Evolutionary conservation across 2,888 invertebrate species (phyloP).

Genomic region (Limnephilus rhombicus): DNA sequence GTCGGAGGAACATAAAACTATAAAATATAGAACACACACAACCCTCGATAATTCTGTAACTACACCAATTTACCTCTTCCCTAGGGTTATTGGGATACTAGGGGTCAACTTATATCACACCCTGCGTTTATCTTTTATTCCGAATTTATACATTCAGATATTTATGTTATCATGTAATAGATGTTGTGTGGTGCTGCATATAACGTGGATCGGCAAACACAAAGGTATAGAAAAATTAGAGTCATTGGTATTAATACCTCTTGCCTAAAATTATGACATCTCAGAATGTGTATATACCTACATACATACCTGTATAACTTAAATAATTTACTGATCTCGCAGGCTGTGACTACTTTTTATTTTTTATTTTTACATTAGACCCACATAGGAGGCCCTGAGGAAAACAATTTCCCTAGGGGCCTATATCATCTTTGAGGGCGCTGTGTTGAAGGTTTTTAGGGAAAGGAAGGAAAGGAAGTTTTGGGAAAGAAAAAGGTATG

Average conservation of each 20-base stretch:
- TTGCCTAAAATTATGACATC: no score
- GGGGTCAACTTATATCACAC: background rate
- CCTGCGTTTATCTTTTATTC: background rate
- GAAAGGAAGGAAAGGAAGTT: no score
- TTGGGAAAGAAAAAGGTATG: no score
- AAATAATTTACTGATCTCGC: background rate
- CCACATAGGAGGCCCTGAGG: no score
- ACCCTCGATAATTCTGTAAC: constrained; percentile 37
- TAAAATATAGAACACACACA: constrained; percentile 12
- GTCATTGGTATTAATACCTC: background rate
- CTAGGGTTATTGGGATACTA: background rate
- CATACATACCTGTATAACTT: no score
- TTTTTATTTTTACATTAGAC: no score
- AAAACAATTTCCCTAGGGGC: no score
- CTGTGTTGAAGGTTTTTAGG: no score
- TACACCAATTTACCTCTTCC: background rate
- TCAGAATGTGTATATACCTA: no score
- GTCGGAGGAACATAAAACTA: constrained; percentile 31
- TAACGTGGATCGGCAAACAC: background rate
- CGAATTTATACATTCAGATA: background rate
- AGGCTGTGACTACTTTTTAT: no score
- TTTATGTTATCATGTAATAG: background rate
- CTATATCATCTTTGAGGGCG: no score
- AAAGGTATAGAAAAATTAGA: background rate
- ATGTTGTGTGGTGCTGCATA: background rate